phyloP scores from a whole-genome alignment of 2,113 vertebrate species.

The Donacobius atricapilla region DNA sequence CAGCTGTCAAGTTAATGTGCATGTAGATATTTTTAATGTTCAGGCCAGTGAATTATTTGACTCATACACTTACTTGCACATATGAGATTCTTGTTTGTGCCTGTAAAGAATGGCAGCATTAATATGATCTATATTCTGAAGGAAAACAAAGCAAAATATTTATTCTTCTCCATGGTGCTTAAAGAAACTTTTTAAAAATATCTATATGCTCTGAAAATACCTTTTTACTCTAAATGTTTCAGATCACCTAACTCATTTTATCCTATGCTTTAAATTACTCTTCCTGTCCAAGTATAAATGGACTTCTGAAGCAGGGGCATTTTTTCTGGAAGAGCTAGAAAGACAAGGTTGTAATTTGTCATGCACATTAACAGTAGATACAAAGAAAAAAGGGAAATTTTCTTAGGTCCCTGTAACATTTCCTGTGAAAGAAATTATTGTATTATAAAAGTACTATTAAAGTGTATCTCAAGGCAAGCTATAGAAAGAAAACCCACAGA shows the following conservation, averaged over 20 bases:
- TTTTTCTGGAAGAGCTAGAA: background rate
- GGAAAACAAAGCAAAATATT: background rate
- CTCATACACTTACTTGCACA: background rate
- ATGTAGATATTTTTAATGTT: background rate
- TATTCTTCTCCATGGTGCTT: background rate
- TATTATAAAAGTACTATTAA: background rate
- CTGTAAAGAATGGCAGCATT: background rate
- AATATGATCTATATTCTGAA: background rate
- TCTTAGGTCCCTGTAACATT: background rate
- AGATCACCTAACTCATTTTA: background rate
- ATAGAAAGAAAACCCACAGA: background rate
- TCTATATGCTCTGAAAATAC: background rate
- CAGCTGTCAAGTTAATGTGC: background rate
- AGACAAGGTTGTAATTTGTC: background rate
- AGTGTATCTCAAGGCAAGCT: background rate
- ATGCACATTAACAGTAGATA: background rate
- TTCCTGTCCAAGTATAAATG: background rate
- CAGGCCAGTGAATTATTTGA: background rate
- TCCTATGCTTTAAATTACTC: background rate
- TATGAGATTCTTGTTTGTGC: background rate
- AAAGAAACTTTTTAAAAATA: background rate
- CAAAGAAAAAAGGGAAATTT: background rate
- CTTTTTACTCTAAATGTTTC: background rate
- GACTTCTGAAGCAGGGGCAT: background rate
- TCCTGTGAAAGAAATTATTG: background rate